These are phyloP conservation scores for Chloroclysta siterata DNA, from an alignment of 2,888 invertebrate genomes.

Conservation along the genomic window DNA sequence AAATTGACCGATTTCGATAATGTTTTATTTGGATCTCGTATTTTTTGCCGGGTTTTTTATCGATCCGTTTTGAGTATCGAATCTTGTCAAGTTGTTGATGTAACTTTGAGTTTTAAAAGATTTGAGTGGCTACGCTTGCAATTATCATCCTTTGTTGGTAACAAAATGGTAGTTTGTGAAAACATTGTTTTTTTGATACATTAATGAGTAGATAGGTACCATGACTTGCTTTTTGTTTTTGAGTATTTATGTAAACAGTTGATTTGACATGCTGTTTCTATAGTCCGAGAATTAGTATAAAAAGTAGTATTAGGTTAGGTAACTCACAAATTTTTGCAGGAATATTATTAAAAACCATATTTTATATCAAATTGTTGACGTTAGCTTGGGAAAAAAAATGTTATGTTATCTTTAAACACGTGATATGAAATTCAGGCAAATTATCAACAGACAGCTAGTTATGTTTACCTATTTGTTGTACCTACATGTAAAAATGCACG, in stretches of 20 bases:
- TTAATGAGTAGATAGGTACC: slow-evolving; percentile 37
- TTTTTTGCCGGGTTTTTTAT: slow-evolving; percentile 52
- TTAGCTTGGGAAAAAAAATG: not conserved
- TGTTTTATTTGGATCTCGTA: slow-evolving; percentile 48
- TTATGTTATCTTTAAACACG: no score
- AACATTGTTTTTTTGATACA: slow-evolving; percentile 41
- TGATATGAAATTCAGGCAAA: no score
- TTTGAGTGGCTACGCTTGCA: slow-evolving; percentile 38
- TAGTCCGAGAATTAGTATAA: not conserved
- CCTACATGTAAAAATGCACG: slow-evolving; percentile 39
- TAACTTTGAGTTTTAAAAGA: slow-evolving; percentile 42
- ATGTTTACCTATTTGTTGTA: slow-evolving; percentile 36
- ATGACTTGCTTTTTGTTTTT: slow-evolving; percentile 47
- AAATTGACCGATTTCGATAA: slow-evolving; percentile 62
- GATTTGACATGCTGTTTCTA: not conserved
- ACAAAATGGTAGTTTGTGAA: slow-evolving; percentile 20
- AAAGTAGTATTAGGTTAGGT: no score
- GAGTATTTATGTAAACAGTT: slow-evolving; percentile 4
- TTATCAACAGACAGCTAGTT: not conserved
- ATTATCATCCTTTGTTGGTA: slow-evolving; percentile 30
- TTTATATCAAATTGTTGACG: not conserved
- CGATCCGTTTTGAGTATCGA: slow-evolving; percentile 42
- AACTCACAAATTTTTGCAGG: no score
- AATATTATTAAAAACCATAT: no score
- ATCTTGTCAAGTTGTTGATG: slow-evolving; percentile 32